Conservation (phyloP, 1,140 invertebrate genomes). For the Meloidogyne hapla region DNA sequence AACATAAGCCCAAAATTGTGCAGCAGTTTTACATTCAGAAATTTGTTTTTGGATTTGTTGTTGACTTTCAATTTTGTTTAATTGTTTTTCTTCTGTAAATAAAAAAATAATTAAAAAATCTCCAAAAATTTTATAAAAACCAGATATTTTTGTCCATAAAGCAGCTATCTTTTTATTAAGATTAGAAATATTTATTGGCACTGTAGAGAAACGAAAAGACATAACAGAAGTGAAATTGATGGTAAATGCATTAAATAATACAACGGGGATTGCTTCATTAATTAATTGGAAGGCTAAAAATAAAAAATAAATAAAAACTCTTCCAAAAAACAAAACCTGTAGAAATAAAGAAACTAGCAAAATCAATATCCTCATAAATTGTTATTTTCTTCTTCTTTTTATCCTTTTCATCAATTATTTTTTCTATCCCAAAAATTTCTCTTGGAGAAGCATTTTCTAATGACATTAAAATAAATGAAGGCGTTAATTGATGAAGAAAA, state of each 20-base stretch:
- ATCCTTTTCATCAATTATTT: neutral
- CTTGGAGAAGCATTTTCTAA: slow-evolving; percentile 45
- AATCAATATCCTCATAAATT: slow-evolving; percentile 42
- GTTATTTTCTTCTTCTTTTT: slow-evolving; percentile 20
- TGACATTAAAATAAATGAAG: slow-evolving; percentile 58
- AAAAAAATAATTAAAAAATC: slow-evolving; percentile 6
- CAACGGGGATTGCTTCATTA: slow-evolving; percentile 48
- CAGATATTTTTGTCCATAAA: slow-evolving; percentile 31
- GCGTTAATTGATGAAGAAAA: slow-evolving; percentile 57
- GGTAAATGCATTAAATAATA: slow-evolving; percentile 51
- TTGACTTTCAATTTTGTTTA: neutral
- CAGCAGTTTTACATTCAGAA: slow-evolving; percentile 30
- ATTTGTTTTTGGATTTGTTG: neutral
- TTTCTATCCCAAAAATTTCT: neutral
- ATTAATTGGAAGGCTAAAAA: slow-evolving; percentile 54
- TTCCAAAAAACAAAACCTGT: slow-evolving; percentile 34
- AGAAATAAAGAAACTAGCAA: slow-evolving; percentile 42
- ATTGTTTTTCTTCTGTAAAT: neutral
- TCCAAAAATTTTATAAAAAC: neutral
- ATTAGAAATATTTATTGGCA: slow-evolving; percentile 38
- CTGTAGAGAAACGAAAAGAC: slow-evolving; percentile 40
- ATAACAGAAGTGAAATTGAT: slow-evolving; percentile 55
- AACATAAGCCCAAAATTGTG: slow-evolving; percentile 49
- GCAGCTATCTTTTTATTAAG: slow-evolving; percentile 37
- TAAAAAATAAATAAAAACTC: slow-evolving; percentile 21